A percentile compares a stretch with the other conserved stretches of the same genome.
phyloP scores from a whole-genome alignment of 2,888 invertebrate genomes.

The Pyrrhopygopsis socrates region DNA sequence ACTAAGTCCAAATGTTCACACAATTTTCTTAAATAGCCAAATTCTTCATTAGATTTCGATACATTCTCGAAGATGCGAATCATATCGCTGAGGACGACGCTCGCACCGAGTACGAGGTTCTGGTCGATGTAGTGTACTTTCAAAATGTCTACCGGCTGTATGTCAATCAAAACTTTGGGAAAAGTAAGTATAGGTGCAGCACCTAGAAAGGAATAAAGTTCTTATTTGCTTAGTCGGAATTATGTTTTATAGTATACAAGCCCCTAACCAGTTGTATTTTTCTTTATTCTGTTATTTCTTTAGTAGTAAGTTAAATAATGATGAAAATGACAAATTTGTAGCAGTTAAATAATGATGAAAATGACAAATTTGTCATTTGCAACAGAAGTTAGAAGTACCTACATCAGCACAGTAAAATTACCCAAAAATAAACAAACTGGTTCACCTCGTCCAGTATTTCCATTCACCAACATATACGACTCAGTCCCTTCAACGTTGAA shows the following conservation, averaged over 20 bases:
- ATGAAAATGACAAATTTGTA: no score
- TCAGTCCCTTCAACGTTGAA: conserved; percentile 92
- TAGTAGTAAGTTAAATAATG: no score
- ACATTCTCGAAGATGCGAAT: conserved; percentile 91
- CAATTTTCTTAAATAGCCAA: conserved; percentile 94
- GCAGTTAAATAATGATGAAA: not conserved
- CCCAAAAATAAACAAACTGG: no score
- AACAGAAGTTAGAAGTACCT: no score
- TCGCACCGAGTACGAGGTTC: conserved; percentile 94
- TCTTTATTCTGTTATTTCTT: no score
- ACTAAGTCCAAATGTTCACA: conserved; percentile 96
- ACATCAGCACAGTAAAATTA: no score
- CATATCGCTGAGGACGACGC: conserved; percentile 92
- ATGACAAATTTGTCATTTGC: no score
- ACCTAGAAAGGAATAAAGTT: conserved; percentile 88
- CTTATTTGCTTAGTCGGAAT: no score
- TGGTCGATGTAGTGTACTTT: conserved; percentile 90
- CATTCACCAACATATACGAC: conserved; percentile 96
- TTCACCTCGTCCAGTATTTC: conserved; percentile 89
- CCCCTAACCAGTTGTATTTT: no score
- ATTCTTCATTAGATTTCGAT: conserved; percentile 89
- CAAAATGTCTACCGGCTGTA: conserved; percentile 95
- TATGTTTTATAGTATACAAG: no score
- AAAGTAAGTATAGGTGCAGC: conserved; percentile 90
- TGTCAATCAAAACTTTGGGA: conserved; percentile 95